Percentiles rank a stretch among this genome's conserved stretches.
Conservation (phyloP, 2,113 vertebrate genomes). For the Halichoeres trimaculatus region DNA sequence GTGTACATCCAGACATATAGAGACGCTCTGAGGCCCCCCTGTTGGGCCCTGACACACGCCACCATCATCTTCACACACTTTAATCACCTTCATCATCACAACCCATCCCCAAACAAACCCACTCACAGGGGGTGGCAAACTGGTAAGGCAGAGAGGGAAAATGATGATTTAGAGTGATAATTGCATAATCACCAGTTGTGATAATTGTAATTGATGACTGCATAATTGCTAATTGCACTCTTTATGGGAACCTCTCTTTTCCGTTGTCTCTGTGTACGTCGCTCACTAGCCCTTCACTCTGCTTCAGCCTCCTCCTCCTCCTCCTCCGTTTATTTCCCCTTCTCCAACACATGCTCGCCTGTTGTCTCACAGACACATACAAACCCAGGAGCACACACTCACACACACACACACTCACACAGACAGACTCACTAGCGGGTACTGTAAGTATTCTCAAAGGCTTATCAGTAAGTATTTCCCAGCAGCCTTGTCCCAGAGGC, state of each 20-base stretch:
- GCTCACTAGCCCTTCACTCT: slow-evolving; percentile 49
- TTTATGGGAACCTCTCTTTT: slow-evolving; percentile 78
- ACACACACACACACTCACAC: slow-evolving; percentile 12
- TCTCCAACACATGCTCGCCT: slow-evolving; percentile 43
- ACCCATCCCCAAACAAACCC: slow-evolving; percentile 69
- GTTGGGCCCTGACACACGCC: slow-evolving; percentile 31
- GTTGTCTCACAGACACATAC: slow-evolving; percentile 5
- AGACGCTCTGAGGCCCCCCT: slow-evolving; percentile 7
- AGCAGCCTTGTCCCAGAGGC: slow-evolving; percentile 74
- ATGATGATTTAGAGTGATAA: slow-evolving; percentile 84
- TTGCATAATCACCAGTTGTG: slow-evolving; percentile 85
- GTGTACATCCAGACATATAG: slow-evolving; percentile 8
- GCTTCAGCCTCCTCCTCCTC: slow-evolving; percentile 41
- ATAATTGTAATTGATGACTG: slow-evolving; percentile 85
- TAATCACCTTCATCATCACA: slow-evolving; percentile 78
- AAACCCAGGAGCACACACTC: neutral
- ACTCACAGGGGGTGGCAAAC: slow-evolving; percentile 75
- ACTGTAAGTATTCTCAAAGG: slow-evolving; percentile 73
- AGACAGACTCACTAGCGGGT: slow-evolving; percentile 56
- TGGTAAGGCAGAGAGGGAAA: slow-evolving; percentile 71
- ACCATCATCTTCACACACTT: slow-evolving; percentile 57
- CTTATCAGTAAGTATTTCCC: slow-evolving; percentile 79
- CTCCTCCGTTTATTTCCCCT: slow-evolving; percentile 52
- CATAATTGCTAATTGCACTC: slow-evolving; percentile 80
- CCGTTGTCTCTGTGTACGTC: slow-evolving; percentile 57